Evolutionary conservation across 2,797 vertebrate genomes (phyloP), one percentile per base, ranked within the genome.

Genomic region (Distichodus sexfasciatus): DNA sequence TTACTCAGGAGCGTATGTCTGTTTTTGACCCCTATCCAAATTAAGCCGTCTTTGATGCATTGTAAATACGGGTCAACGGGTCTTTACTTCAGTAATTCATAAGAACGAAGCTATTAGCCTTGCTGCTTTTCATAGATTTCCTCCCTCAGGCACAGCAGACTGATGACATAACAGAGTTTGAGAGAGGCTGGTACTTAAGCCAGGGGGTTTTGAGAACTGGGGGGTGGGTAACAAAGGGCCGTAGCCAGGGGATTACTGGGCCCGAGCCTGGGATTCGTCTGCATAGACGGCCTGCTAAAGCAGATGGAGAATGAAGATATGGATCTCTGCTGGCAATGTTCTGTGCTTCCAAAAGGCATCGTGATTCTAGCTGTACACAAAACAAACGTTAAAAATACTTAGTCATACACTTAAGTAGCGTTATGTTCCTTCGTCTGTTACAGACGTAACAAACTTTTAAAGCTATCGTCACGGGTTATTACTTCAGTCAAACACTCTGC

Each of bases 81-180:
- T 21, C 36, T 58, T 41, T 3, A 8, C 3, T 35, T 55, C 46
- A 40, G 50, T 24, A 59, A 46, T 29, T 60, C 26, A 24, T 59
- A n/a, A 29, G 23, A 26, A 61, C 29, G 19, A 26, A 53, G 23
- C 19, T 50, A 59, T 72, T 31, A 31, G 38, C 44, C 19, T 4
- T 19, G 4, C 29, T 33, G 33, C 11, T 21, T 54, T 15, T 19
- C 31, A 19, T 35, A 15, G 15, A 31, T 28, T n/a, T 53, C 14
- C 40, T 6, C 31, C 44, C 24, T 48, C 50, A 48, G 54, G 24
- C 17, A 35, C 26, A 63, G 15, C 17, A 50, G 35, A 24, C 26
- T 5, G 26, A 48, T 69, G 66, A 70, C 54, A 59, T 65, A 69
- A 53, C 36, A 26, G 41, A 64, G 33, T 29, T 43, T 0, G 6